Evolutionary conservation across 30 jellyfish, hydroid and myxozoan species (phyloP), one percentile per base, ranked within the genome.

Genomic region (Clytia hemisphaerica): DNA sequence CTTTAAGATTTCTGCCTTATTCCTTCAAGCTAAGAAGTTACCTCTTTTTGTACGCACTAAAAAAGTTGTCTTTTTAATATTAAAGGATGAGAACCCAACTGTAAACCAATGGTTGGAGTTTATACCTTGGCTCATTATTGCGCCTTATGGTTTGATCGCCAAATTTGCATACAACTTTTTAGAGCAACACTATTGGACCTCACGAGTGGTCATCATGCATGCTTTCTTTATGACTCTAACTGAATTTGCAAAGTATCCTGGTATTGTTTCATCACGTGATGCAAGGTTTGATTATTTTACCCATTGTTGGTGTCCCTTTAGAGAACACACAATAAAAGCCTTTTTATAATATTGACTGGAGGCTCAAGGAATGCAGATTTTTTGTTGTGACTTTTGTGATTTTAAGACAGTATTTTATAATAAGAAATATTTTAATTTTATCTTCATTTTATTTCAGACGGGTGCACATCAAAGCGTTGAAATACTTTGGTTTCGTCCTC

Each of bases 141-240:
- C 40, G 28, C 97, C 97, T 14, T 87, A 87, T 57, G 79, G 55
- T 37, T 59, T 87, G 83, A 71, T 87, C 31, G 97, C 81, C 1
- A 35, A 45, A 16, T 79, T 79, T 75, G 97, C 97, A 1, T 67
- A 55, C 29, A 40, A 67, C n/a, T 87, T 45, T 29, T 49, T 79
- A 40, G 55, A 31, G 24, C 60, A 79, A 9, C 79, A 87, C 55
- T 79, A 73, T 63, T 87, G 97, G 97, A 79, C 93, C 2, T 72
- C 97, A 25, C 73, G 93, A 33, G 74, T 79, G 14, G 94, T 79
- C 42, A 80, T 87, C 28, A 2, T 87, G n/a, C 94, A 87, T 68
- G 84, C 97, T 1, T 22, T 79, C 19, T 71, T 69, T 19, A 73
- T 87, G 94, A 80, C 94, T 1, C 46, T 73, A 12, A 62, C 63